Percentiles rank a stretch among this genome's conserved stretches.
Conservation (phyloP, 1,140 invertebrate species). For the Pogonomyrmex californicus region DNA sequence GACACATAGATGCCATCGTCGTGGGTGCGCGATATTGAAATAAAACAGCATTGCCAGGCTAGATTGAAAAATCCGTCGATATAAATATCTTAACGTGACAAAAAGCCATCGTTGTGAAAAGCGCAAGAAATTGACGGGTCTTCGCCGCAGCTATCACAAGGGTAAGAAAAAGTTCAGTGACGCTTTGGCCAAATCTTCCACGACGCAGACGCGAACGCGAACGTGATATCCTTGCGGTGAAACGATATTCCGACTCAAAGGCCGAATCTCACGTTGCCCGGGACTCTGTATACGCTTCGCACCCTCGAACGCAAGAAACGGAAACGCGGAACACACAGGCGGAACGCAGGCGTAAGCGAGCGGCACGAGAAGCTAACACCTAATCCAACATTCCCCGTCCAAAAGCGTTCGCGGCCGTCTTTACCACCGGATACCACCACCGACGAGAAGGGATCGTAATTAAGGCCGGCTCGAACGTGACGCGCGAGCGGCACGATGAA, state of each 20-base stretch:
- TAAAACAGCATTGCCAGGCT: background rate
- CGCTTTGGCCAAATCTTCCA: background rate
- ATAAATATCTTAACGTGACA: background rate
- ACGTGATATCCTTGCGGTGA: conserved; percentile 61
- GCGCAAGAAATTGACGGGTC: background rate
- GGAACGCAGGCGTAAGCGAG: conserved; percentile 29
- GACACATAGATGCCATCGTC: background rate
- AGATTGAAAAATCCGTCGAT: background rate
- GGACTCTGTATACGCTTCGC: background rate
- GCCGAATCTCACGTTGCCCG: conserved; percentile 57
- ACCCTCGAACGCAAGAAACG: conserved; percentile 54
- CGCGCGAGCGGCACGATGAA: conserved; percentile 59
- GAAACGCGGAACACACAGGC: conserved; percentile 51
- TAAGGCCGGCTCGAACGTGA: conserved; percentile 68
- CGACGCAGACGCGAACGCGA: background rate
- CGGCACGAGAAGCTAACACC: conserved; percentile 63
- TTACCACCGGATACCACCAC: conserved; percentile 61
- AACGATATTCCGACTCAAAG: conserved; percentile 69
- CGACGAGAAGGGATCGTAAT: conserved; percentile 70
- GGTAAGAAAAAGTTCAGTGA: conserved; percentile 16
- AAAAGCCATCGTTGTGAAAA: background rate
- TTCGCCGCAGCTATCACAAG: background rate
- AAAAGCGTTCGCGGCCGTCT: conserved; percentile 62
- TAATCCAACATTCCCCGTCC: conserved; percentile 65
- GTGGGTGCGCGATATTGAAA: background rate